Base-by-base conservation (phyloP, 2,113 vertebrate species). In the Oxyruncus cristatus region DNA sequence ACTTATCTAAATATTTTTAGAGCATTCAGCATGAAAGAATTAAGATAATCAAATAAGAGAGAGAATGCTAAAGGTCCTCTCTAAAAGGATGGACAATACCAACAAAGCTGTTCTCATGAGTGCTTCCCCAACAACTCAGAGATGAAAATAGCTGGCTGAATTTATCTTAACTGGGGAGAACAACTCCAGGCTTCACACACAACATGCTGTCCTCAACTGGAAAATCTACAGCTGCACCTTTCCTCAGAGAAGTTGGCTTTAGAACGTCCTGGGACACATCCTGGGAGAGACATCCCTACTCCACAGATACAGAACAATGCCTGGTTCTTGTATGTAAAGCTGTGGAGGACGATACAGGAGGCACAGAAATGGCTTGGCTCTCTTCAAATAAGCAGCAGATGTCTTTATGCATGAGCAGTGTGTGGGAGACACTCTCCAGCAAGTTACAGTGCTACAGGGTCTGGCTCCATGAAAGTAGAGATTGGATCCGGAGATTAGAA, bases 341-440 rank as follows among this genome's bases (percentile, higher is more conserved):
- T 39, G 42, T 65, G 61, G 52, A 67, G 68, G 72, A 88, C 5
- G 14, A 88, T 20, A 15, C 7, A 92, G 49, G 83, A 93, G 62
- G 47, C 22, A 65, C n/a, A 92, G 83, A 81, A 92, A 81, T 58
- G 83, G 61, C 37, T 96, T 92, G 86, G 96, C 88, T 92, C 86
- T 66, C 92, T 79, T 75, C 74, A 93, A 91, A 92, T 66, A 96
- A 95, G 88, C 92, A 96, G 96, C 95, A 96, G 96, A 97, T 96
- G 96, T 94, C 95, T 95, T 82, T 77, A 47, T 93, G 86, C 90
- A 95, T 56, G 91, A 96, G 46, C 71, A 86, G 63, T 90, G 95
- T 88, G 88, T 96, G 96, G 96, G 95, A 96, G 97, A 96, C 44
- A 92, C 59, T 94, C 88, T 90, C 73, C 82, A 92, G 80, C 86